A percentile compares a stretch with the other conserved stretches of the same genome.
phyloP scores from a whole-genome alignment of 2,888 invertebrate species.

The Dryadula phaetusa region DNA sequence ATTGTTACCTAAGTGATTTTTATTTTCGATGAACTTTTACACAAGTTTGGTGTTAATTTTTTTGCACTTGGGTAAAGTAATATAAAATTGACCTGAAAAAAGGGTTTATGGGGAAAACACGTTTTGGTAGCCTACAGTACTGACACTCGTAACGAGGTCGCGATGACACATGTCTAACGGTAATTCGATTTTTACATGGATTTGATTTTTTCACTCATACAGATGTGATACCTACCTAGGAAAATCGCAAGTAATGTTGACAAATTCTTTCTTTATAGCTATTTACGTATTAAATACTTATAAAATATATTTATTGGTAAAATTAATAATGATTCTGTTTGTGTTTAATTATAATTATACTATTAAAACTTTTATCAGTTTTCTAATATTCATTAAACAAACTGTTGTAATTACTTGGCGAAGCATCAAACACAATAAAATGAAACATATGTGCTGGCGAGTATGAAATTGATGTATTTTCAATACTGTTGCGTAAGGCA shows the following conservation, averaged over 20 bases:
- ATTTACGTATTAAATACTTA: background rate
- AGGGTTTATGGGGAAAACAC: slow-evolving; percentile 70
- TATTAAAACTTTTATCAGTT: background rate
- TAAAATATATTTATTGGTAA: background rate
- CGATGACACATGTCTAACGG: slow-evolving; percentile 83
- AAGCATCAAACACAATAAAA: slow-evolving; percentile 70
- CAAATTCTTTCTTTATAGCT: background rate
- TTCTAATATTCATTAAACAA: background rate
- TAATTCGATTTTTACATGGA: slow-evolving; percentile 71
- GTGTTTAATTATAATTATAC: background rate
- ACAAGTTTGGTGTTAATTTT: background rate
- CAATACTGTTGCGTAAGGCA: slow-evolving; percentile 79
- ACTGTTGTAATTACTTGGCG: slow-evolving; percentile 56
- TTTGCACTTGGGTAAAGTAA: slow-evolving; percentile 4
- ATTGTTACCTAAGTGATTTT: too few relatives aligned
- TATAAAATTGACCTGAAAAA: slow-evolving; percentile 49
- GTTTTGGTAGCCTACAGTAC: slow-evolving; percentile 66
- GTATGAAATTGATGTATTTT: slow-evolving; percentile 82
- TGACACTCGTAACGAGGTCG: slow-evolving; percentile 70
- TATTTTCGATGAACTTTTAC: background rate
- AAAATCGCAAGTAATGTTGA: slow-evolving; percentile 41
- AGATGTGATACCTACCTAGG: slow-evolving; percentile 53
- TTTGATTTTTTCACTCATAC: slow-evolving; percentile 54
- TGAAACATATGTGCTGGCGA: slow-evolving; percentile 68
- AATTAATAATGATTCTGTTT: too few relatives aligned